A percentile compares a stretch with the other conserved stretches of the same genome.
Conservation (phyloP, 2,888 invertebrate species). For the Pharmacophagus antenor region DNA sequence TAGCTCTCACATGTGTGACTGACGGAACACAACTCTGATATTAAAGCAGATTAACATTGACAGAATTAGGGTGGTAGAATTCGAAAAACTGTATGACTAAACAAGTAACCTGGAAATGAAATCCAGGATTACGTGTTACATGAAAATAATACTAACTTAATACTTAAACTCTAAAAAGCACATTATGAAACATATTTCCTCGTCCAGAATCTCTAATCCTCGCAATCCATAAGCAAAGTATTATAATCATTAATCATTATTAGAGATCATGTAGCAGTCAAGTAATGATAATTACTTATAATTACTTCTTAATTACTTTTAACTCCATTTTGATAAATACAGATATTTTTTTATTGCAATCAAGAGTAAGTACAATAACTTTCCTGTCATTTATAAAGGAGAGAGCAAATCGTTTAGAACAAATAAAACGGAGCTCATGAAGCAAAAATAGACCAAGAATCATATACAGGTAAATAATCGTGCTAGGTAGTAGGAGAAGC, state of each 20-base stretch:
- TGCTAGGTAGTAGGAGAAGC: constrained; percentile 62
- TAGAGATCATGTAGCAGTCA: not conserved
- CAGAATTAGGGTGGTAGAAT: too few species aligned
- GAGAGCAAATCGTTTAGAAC: constrained; percentile 70
- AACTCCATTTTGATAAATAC: not conserved
- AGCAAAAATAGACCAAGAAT: constrained; percentile 77
- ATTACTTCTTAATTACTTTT: too few species aligned
- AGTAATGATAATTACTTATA: not conserved
- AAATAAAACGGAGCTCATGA: constrained; percentile 72
- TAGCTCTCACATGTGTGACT: too few species aligned
- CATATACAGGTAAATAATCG: constrained; percentile 74
- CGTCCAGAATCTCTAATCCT: not conserved
- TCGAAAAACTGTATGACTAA: too few species aligned
- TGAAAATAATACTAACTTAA: too few species aligned
- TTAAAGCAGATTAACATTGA: too few species aligned
- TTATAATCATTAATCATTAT: not conserved
- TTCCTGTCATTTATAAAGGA: constrained; percentile 64
- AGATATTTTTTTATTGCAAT: not conserved
- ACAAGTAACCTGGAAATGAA: too few species aligned
- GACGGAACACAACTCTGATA: too few species aligned
- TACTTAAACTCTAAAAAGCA: too few species aligned
- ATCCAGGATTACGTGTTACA: too few species aligned
- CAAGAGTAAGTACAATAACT: too few species aligned
- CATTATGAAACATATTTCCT: not conserved
- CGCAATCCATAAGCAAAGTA: not conserved